Base-by-base conservation (phyloP, 2,797 vertebrate species). In the Clamator glandarius region DNA sequence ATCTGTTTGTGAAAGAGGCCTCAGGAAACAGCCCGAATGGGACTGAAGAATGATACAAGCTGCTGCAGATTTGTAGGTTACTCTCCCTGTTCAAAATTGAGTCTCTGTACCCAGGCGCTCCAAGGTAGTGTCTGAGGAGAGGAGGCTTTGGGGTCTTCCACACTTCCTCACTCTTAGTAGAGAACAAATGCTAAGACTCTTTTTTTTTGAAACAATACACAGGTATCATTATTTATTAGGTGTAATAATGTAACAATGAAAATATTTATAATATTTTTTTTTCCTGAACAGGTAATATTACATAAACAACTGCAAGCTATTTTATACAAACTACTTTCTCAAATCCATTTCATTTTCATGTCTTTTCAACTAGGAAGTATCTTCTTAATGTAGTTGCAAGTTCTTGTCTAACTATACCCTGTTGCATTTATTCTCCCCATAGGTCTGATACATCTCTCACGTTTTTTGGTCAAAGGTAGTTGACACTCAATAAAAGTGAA, bases 191-290 rank as follows among this genome's bases (percentile, higher is more conserved):
- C 63, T 46, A 77, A 79, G 76, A 89, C 81, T 72, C 31, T 48
- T 73, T 94, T 73, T 94, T 39, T 48, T 82, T 85, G 82, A 96
- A 93, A 91, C 57, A 93, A 78, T 42, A 84, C 68, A 84, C 73
- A 84, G 58, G 81, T 48, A 94, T 35, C 74, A 31, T 96, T 52
- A 91, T 98, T 98, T 98, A 98, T 97, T 97, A 83, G 69, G 74
- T 75, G 24, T 59, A 76, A 59, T 92, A 94, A 88, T 33, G n/a
- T n/a, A 31, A 72, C 54, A 94, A 92, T 80, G 46, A 95, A 96
- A 96, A 94, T 57, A 39, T 67, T 81, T 59, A 15, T 28, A 33
- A 16, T 39, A 33, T 15, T 39, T 3, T 46, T 91, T 96, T 86
- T 92, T 79, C 50, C 76, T 74, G 52, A 95, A 86, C 66, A 63